A percentile compares a stretch with the other conserved stretches of the same genome.
phyloP scores from a whole-genome alignment of 1,140 invertebrate genomes.

The Drosophila murphyi region DNA sequence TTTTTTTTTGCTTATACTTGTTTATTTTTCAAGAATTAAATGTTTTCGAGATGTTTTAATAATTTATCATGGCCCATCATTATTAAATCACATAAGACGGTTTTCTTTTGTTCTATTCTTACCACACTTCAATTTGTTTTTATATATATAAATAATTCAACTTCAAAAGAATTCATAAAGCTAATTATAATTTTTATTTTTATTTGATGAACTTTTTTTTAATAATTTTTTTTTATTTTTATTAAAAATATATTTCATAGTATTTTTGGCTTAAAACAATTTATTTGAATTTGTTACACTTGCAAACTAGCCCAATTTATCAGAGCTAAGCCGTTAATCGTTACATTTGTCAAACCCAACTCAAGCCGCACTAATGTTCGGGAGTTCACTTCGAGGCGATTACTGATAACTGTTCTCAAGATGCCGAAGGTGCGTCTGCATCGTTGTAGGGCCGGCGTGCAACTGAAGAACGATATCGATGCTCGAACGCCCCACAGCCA shows the following conservation, averaged over 20 bases:
- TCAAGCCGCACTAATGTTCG: conserved; percentile 16
- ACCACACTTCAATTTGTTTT: too few species aligned
- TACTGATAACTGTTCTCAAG: conserved; percentile 28
- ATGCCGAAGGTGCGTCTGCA: conserved; percentile 56
- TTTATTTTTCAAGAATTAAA: too few species aligned
- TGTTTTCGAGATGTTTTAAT: too few species aligned
- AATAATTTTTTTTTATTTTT: background rate
- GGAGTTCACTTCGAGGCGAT: conserved; percentile 1
- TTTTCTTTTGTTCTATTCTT: too few species aligned
- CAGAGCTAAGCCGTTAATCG: conserved; percentile 20
- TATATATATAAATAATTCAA: too few species aligned
- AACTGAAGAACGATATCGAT: conserved; percentile 39
- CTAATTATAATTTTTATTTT: too few species aligned
- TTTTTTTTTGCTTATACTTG: background rate
- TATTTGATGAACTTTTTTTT: background rate
- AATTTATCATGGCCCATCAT: too few species aligned
- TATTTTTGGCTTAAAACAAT: background rate
- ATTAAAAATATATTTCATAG: background rate
- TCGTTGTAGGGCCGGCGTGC: conserved; percentile 68
- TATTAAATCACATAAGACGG: too few species aligned
- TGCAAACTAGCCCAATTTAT: background rate
- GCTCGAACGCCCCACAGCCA: conserved; percentile 13
- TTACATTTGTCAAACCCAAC: conserved; percentile 12
- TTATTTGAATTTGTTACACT: background rate
- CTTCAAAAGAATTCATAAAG: too few species aligned